phyloP scores from a whole-genome alignment of 2,113 vertebrate genomes.

The Gallinago media region DNA sequence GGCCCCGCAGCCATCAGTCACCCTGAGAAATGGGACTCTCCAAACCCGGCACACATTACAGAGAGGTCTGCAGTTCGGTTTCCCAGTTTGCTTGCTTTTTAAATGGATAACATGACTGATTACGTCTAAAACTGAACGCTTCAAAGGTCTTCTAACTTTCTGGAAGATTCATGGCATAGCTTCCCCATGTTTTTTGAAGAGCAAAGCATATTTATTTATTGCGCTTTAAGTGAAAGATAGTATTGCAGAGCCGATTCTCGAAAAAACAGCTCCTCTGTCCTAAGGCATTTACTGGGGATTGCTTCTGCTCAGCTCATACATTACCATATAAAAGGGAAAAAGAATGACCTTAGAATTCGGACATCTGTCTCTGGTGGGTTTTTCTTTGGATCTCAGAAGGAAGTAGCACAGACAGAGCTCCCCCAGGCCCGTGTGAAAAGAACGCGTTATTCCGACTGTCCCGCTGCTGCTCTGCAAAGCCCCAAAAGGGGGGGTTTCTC shows the following conservation, averaged over 20 bases:
- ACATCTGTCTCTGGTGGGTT: conserved; percentile 34
- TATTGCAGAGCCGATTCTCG: conserved; percentile 28
- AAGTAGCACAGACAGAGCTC: neutral
- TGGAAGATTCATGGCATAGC: conserved; percentile 24
- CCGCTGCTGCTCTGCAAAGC: neutral
- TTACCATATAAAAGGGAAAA: conserved; percentile 10
- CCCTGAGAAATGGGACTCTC: neutral
- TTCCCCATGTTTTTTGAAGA: neutral
- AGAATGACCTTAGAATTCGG: conserved; percentile 45
- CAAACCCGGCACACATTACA: neutral
- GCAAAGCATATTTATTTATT: conserved; percentile 38
- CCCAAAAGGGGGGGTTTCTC: neutral
- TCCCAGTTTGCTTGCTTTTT: neutral
- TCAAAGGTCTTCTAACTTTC: conserved; percentile 4
- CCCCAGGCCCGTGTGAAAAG: neutral
- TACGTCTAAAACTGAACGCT: neutral
- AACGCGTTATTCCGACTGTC: neutral
- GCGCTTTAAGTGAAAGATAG: conserved; percentile 8
- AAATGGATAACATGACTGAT: neutral
- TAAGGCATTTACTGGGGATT: neutral
- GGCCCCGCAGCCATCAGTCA: neutral
- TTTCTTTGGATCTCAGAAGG: neutral
- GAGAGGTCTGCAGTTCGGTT: neutral
- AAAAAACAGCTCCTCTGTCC: conserved; percentile 17
- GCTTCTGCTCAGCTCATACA: conserved; percentile 14